phyloP scores from a whole-genome alignment of 2,797 vertebrate species.

The Loris lydekkerianus region DNA sequence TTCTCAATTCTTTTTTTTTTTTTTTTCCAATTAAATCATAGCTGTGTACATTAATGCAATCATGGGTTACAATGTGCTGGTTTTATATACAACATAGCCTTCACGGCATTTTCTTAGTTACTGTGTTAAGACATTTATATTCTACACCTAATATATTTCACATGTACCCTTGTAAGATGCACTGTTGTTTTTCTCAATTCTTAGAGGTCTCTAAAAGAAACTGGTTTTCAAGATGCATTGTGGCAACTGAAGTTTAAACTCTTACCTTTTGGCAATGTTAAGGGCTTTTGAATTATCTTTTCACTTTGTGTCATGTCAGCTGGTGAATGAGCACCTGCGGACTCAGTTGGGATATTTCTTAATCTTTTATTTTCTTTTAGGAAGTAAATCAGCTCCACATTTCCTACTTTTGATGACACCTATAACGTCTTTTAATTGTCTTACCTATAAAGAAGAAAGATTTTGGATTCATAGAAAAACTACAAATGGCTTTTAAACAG shows the following conservation, averaged over 20 bases:
- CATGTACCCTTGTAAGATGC: too few relatives aligned
- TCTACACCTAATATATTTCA: too few relatives aligned
- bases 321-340: not conserved
- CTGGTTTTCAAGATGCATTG: not conserved
- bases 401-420: not conserved
- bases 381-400: not conserved
- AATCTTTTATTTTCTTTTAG: not conserved
- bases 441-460: constrained; percentile 30
- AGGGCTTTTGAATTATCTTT: not conserved
- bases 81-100: too few relatives aligned
- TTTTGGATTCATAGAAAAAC: constrained; percentile 4
- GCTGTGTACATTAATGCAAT: too few relatives aligned
- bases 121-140: too few relatives aligned
- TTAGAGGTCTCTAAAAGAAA: not conserved
- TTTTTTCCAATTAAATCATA: too few relatives aligned
- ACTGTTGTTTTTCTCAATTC: not conserved
- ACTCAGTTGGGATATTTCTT: not conserved
- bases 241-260: not conserved
- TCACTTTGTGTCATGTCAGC: not conserved
- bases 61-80: too few relatives aligned
- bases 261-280: not conserved
- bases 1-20: not conserved
- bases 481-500: constrained; percentile 27
- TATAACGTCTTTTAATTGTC: not conserved
- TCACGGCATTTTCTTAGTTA: too few relatives aligned